phyloP scores from a whole-genome alignment of 2,113 vertebrate genomes.

The Tichodroma muraria region DNA sequence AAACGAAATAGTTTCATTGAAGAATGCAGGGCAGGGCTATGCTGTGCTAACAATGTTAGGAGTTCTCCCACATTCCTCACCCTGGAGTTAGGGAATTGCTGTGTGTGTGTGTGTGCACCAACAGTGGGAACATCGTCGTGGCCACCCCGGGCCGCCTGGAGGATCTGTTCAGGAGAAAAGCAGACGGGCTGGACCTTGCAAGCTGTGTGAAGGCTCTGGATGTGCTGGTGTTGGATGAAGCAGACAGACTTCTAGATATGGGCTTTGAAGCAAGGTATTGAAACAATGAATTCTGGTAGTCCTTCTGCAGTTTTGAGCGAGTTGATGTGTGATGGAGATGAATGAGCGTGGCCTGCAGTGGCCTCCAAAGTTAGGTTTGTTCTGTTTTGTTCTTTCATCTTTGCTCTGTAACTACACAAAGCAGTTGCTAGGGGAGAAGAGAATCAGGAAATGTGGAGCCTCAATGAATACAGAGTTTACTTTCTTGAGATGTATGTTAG shows the following conservation, averaged over 20 bases:
- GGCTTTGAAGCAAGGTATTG: constrained; percentile 91
- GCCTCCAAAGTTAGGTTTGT: background rate
- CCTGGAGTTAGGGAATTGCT: no score
- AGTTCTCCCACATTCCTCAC: background rate
- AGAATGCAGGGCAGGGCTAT: background rate
- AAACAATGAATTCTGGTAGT: background rate
- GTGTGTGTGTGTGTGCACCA: background rate
- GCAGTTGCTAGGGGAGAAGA: background rate
- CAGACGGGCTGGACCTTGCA: constrained; percentile 85
- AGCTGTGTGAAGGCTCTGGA: constrained; percentile 83
- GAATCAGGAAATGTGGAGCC: background rate
- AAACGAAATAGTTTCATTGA: background rate
- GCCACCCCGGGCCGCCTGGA: constrained; percentile 91
- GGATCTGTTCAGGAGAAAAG: constrained; percentile 92
- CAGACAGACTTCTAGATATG: constrained; percentile 93
- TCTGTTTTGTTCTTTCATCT: background rate
- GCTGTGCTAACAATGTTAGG: accelerated
- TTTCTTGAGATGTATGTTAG: background rate
- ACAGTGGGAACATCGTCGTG: constrained; percentile 88
- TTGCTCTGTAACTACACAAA: background rate
- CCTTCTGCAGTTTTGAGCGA: background rate
- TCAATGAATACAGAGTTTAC: background rate
- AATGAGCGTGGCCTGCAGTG: accelerated
- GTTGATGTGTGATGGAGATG: background rate
- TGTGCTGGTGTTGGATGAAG: constrained; percentile 91